These are phyloP conservation scores for Micrasema minimum DNA, from an alignment of 1,140 invertebrate genomes.

Conservation along the genomic window DNA sequence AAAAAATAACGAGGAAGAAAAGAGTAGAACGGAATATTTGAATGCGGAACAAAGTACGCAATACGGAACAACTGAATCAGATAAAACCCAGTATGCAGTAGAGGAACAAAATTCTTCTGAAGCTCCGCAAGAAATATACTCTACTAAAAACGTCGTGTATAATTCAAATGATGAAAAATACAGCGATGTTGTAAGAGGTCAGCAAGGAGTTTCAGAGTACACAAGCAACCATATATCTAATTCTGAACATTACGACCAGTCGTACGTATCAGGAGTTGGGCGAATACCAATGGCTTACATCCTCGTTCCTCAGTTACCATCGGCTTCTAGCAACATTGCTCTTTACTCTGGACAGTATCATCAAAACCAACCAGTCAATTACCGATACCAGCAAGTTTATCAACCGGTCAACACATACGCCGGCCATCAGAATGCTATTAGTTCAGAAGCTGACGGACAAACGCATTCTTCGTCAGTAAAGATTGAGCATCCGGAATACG, in stretches of 20 bases:
- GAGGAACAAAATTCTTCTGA: constrained; percentile 42
- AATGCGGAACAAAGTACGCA: constrained; percentile 20
- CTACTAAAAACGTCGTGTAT: constrained; percentile 12
- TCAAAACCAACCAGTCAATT: constrained; percentile 15
- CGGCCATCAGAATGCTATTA: constrained; percentile 11
- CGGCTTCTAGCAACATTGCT: constrained; percentile 36
- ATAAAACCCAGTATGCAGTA: constrained; percentile 47
- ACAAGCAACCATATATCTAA: not conserved
- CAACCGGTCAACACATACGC: constrained; percentile 14
- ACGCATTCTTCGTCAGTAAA: not conserved
- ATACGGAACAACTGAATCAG: constrained; percentile 16
- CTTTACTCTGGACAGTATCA: constrained; percentile 42
- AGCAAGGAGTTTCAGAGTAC: constrained; percentile 11
- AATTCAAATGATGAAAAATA: constrained; percentile 30
- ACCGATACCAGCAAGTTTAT: constrained; percentile 38
- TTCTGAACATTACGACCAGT: not conserved
- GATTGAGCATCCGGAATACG: constrained; percentile 13
- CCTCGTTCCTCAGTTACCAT: constrained; percentile 43
- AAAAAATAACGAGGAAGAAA: constrained; percentile 55
- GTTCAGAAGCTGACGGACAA: constrained; percentile 4
- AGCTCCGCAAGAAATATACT: constrained; percentile 18
- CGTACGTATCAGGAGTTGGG: constrained; percentile 5
- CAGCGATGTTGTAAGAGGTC: constrained; percentile 33
- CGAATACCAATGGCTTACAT: constrained; percentile 41
- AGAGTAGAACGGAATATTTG: constrained; percentile 31